Evolutionary conservation across 92 coral and sea anemone genomes (phyloP).

Genomic region (Bergia sp.): DNA sequence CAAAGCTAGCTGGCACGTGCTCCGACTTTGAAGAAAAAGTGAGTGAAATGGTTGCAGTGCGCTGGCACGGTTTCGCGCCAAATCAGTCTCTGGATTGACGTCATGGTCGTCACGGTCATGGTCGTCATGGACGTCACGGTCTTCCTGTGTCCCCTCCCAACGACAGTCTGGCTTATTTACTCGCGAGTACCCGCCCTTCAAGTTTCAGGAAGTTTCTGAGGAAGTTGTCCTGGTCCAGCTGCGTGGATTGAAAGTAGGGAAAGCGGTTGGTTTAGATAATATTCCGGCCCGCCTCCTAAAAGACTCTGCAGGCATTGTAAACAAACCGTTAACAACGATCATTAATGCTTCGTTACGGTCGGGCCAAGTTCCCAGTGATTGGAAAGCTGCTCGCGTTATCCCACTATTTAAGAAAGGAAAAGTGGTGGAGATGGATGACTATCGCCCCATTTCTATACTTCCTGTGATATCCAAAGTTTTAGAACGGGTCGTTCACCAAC

Average conservation of each 20-base stretch:
- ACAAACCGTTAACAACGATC: constrained; percentile 37
- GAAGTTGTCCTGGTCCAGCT: constrained; percentile 38
- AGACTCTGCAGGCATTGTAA: constrained; percentile 39
- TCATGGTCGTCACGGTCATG: too few relatives aligned
- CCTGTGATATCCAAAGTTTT: constrained; percentile 36
- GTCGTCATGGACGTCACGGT: not conserved
- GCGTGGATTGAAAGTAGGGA: constrained; percentile 45
- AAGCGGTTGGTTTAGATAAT: constrained; percentile 42
- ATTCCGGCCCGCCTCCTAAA: constrained; percentile 28
- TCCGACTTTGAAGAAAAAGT: too few relatives aligned
- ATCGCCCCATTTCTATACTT: constrained; percentile 32
- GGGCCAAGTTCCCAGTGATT: constrained; percentile 49
- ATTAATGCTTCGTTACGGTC: constrained; percentile 52
- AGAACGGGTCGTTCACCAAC: constrained; percentile 47
- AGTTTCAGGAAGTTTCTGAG: constrained; percentile 46
- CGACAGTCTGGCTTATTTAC: constrained; percentile 21
- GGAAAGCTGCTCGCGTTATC: constrained; percentile 57
- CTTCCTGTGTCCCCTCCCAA: constrained; percentile 23
- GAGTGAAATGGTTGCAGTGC: too few relatives aligned
- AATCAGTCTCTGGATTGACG: not conserved
- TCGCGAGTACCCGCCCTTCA: constrained; percentile 36
- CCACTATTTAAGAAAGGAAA: constrained; percentile 53
- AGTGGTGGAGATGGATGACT: constrained; percentile 44
- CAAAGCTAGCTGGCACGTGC: too few relatives aligned
- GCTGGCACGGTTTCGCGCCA: not conserved